A percentile compares a stretch with the other conserved stretches of the same genome.
Evolutionary conservation across 2,888 invertebrate species (phyloP).

Genomic region (Stegophylla sp.): DNA sequence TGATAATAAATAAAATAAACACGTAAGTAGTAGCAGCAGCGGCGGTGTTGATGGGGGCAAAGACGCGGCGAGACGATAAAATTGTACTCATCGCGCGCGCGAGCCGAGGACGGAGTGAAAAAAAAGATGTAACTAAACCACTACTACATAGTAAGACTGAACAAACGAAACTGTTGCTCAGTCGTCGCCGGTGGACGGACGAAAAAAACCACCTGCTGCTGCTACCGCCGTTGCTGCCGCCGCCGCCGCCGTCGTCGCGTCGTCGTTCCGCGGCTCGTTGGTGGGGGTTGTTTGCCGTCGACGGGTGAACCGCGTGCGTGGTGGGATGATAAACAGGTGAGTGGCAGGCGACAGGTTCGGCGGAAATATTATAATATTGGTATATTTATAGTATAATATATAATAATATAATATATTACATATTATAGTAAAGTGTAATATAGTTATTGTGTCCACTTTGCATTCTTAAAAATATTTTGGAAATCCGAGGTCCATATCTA

Average conservation of each 20-base stretch:
- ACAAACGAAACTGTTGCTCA: constrained; percentile 54
- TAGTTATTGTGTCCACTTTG: too few relatives aligned
- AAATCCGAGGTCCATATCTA: too few relatives aligned
- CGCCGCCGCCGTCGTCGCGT: not conserved
- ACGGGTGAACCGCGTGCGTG: not conserved
- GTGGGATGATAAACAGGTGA: constrained; percentile 40
- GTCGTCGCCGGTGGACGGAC: constrained; percentile 22
- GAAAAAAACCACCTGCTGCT: constrained; percentile 52
- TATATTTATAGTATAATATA: not conserved
- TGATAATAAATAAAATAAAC: not conserved
- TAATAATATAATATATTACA: too few relatives aligned
- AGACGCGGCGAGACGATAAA: not conserved
- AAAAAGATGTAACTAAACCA: not conserved
- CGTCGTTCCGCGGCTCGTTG: not conserved
- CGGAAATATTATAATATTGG: too few relatives aligned
- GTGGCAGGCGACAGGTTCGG: constrained; percentile 25
- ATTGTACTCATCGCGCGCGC: constrained; percentile 17
- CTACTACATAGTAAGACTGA: not conserved
- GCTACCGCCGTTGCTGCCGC: constrained; percentile 4
- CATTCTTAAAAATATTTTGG: too few relatives aligned
- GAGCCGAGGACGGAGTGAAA: not conserved
- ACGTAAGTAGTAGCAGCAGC: not conserved
- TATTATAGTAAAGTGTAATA: too few relatives aligned
- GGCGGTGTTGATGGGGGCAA: not conserved
- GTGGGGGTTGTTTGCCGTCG: constrained; percentile 56